Evolutionary conservation across 2,888 invertebrate species (phyloP).

Genomic region (Oconnorella tubifera): DNA sequence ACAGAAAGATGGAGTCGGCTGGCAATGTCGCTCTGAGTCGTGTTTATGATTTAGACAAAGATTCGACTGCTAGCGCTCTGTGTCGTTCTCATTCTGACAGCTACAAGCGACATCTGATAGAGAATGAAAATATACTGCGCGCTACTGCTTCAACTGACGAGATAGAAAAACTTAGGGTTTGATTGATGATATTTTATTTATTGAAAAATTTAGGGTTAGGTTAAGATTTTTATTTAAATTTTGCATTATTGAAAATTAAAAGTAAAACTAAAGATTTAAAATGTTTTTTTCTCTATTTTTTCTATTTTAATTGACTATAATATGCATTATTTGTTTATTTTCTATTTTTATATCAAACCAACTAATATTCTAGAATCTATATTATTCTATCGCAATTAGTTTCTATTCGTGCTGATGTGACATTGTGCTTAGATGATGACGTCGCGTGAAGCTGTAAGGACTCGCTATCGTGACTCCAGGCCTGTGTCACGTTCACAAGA

Average conservation of each 20-base stretch:
- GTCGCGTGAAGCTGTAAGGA: background rate
- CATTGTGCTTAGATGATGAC: background rate
- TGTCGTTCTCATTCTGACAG: constrained; percentile 17
- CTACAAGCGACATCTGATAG: constrained; percentile 7
- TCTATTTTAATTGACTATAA: no score
- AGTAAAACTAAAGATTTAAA: no score
- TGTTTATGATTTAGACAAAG: background rate
- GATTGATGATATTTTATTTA: no score
- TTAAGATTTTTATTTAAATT: no score
- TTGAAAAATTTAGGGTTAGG: no score
- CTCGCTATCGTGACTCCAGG: background rate
- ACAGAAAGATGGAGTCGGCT: constrained; percentile 1
- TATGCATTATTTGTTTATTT: no score
- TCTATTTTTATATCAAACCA: no score
- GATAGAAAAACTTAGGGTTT: background rate
- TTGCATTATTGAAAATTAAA: no score
- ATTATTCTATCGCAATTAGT: no score
- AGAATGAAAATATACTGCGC: background rate
- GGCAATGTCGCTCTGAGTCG: background rate
- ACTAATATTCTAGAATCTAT: no score
- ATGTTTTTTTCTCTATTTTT: no score
- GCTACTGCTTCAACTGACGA: background rate
- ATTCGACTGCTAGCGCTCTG: background rate
- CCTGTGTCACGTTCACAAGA: background rate
- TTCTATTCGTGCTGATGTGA: no score